Evolutionary conservation across 2,113 vertebrate species (phyloP), one percentile per base, ranked within the genome.

Genomic region (Spheniscus mendiculus): DNA sequence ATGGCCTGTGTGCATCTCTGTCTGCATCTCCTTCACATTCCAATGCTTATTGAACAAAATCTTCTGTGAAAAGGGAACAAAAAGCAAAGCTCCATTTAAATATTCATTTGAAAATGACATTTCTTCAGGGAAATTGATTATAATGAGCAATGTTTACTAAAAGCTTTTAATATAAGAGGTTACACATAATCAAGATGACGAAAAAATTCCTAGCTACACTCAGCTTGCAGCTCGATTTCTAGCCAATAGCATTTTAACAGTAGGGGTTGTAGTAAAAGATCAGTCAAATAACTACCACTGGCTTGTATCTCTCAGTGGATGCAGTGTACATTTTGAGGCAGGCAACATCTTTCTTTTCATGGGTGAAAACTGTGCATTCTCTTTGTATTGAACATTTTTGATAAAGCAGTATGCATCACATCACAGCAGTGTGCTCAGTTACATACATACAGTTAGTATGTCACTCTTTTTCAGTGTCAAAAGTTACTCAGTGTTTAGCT

Each of bases 91-190:
- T 44, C 5, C 4, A 0, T 91, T 96, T 96, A 93, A 96, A 79
- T 85, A 92, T 94, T 95, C 11, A 90, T 88, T 97, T 91, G 34
- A 40, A 95, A 83, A 73, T n/a, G 4, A 65, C 14, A 49, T 71
- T 92, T 81, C 66, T 95, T 82, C 42, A 78, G 58, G 78, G 78
- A 89, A 96, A 97, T 90, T 0, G 1, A 83, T 95, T 91, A 81
- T 91, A 88, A 87, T 81, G 42, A 94, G 17, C 26, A 87, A 71
- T 74, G 70, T 85, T 95, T 94, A 91, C 74, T 81, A 83, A 93
- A 95, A 94, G 21, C 27, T 96, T 21, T 77, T 93, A 81, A 86
- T 88, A 53, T 59, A 94, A 96, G n/a, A 58, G 40, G 40, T 71
- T 94, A 53, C 25, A 87, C 22, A 36, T 80, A 94, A 93, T 89